Evolutionary conservation across 1,140 invertebrate genomes (phyloP).

Genomic region (Neodiprion virginianus): DNA sequence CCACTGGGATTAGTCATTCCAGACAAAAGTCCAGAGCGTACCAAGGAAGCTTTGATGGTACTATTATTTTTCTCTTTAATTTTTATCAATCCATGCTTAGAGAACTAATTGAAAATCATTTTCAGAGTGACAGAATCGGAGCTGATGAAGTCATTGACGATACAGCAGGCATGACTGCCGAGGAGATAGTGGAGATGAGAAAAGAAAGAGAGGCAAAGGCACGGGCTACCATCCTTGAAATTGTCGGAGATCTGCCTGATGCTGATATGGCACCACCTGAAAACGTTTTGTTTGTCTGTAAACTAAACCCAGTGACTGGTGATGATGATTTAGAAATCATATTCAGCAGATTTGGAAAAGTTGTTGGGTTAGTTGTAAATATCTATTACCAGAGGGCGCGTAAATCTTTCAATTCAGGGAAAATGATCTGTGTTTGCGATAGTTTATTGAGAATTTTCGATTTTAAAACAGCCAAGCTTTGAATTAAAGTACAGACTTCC

Average conservation of each 20-base stretch:
- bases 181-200: constrained; percentile 88
- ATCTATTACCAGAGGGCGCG: background rate
- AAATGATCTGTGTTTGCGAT: background rate
- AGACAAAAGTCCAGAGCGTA: constrained; percentile 86
- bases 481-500: no score
- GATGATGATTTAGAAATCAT: constrained; percentile 98
- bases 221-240: constrained; percentile 96
- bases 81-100: background rate
- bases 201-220: constrained; percentile 94
- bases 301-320: constrained; percentile 98
- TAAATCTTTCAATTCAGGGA: background rate
- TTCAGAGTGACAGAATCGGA: constrained; percentile 86
- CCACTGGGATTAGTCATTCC: constrained; percentile 80
- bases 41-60: constrained; percentile 76
- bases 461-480: background rate
- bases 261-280: constrained; percentile 98
- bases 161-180: constrained; percentile 79
- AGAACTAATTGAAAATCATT: constrained; percentile 15
- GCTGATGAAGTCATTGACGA: constrained; percentile 97
- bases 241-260: constrained; percentile 97
- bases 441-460: no score
- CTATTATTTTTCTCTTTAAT: constrained; percentile 27
- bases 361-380: constrained; percentile 68
- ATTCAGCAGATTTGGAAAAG: constrained; percentile 95
- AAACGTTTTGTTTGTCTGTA: constrained; percentile 99